Base-by-base conservation (phyloP, 2,797 vertebrate species). In the Kryptopterus vitreolus region DNA sequence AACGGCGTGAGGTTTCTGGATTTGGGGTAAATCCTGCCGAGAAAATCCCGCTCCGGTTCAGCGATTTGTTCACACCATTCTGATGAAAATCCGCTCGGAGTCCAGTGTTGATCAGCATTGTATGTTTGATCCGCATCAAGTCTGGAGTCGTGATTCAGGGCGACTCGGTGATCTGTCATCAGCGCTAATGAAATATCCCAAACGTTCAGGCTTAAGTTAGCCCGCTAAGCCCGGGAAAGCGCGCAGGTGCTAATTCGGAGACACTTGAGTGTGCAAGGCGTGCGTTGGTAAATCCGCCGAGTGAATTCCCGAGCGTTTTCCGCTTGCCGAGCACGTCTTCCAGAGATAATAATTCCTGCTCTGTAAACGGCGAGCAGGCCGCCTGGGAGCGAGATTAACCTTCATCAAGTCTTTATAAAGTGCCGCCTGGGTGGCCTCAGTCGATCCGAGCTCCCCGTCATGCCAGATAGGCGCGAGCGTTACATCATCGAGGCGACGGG, bases 321-420 rank as follows among this genome's bases (percentile, higher is more conserved):
- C 0, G 11, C n/a, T 38, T 74, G 33, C 71, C 16, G n/a, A 58
- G 53, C 53, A 58, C 53, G n/a, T 74, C 33, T 38, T 26, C 53
- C 8, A 38, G 33, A 7, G 13, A 57, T 58, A 73, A 73, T 35
- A 71, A n/a, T 55, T 53, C 48, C 69, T n/a, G 26, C 29, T 33
- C 50, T 7, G 69, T 48, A 53, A 52, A 70, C 18, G n/a, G 16
- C 18, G 10, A 52, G 24, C 48, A 71, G 26, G 29, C 22, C 8
- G 22, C 55, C 31, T 57, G 52, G 31, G 53, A 58, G 31, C 1
- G 18, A 72, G 29, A 35, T 29, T 53, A 50, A 50, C 20, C 18
- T 33, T 55, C 69, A 33, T 55, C 7, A 31, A 72, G 50, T 15
- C 69, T 72, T 55, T 72, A 72, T 72, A 29, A 55, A 72, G 50